Conservation (phyloP, 2,888 invertebrate species). For the Papilio gigon region DNA sequence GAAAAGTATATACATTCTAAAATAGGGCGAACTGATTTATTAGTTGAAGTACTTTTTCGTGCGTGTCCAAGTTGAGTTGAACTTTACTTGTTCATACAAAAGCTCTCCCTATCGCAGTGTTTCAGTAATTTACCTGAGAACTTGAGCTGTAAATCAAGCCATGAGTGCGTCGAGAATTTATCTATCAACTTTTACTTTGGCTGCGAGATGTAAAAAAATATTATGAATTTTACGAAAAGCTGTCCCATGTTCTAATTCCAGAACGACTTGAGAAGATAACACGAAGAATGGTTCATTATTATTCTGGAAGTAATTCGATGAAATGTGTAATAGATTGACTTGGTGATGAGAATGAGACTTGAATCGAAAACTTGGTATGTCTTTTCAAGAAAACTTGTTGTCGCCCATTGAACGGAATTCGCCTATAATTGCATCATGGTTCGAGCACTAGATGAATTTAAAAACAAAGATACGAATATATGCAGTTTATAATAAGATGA, state of each 20-base stretch:
- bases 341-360: too few relatives aligned
- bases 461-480: too few relatives aligned
- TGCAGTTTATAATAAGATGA: too few relatives aligned
- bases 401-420: too few relatives aligned
- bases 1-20: not conserved
- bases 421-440: too few relatives aligned
- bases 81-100: conserved; percentile 18
- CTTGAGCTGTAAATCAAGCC: conserved; percentile 31
- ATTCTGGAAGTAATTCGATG: not conserved
- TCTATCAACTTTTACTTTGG: conserved; percentile 29
- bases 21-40: conserved; percentile 9
- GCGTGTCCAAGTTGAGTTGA: not conserved
- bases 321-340: too few relatives aligned
- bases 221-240: conserved; percentile 20
- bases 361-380: too few relatives aligned
- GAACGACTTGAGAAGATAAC: not conserved
- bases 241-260: not conserved
- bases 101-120: conserved; percentile 20
- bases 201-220: not conserved
- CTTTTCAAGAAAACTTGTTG: too few relatives aligned
- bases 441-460: too few relatives aligned
- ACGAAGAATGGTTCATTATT: not conserved
- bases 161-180: conserved; percentile 26
- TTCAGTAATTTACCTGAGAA: conserved; percentile 37
- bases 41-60: conserved; percentile 1